These are phyloP conservation scores for Centropus bengalensis DNA, from an alignment of 2,113 vertebrate species.

Conservation along the genomic window DNA sequence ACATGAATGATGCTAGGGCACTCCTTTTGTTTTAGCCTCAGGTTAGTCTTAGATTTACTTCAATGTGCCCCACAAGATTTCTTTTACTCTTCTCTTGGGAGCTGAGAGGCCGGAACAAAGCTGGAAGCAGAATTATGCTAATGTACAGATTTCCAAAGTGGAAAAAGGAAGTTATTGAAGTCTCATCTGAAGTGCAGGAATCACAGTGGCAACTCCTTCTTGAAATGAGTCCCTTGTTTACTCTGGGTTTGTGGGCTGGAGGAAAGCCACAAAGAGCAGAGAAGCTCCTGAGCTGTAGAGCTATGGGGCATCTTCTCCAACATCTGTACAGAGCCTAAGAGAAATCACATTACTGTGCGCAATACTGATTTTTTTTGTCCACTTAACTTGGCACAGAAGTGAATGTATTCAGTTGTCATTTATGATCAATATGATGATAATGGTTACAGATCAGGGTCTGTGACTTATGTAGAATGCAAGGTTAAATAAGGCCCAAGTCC, in stretches of 20 bases:
- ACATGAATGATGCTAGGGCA: neutral
- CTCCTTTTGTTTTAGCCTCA: neutral
- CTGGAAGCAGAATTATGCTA: neutral
- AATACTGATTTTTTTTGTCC: neutral
- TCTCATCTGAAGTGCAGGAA: neutral
- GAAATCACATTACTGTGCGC: neutral
- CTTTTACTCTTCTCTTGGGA: neutral
- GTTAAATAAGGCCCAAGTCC: neutral
- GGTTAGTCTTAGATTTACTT: neutral
- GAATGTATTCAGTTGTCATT: neutral
- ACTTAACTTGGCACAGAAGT: neutral
- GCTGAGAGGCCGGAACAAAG: neutral
- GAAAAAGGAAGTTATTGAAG: neutral
- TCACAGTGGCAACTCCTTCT: neutral
- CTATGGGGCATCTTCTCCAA: neutral
- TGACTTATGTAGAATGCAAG: neutral
- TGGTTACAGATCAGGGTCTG: neutral
- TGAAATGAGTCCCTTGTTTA: neutral
- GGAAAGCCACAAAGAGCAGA: rapidly evolving
- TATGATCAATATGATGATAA: neutral
- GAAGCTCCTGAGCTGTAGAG: neutral
- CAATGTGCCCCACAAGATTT: neutral
- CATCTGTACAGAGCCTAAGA: neutral
- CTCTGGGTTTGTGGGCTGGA: neutral
- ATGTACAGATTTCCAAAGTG: neutral